Evolutionary conservation across 2,797 vertebrate species (phyloP).

Genomic region (Meda fulgida): DNA sequence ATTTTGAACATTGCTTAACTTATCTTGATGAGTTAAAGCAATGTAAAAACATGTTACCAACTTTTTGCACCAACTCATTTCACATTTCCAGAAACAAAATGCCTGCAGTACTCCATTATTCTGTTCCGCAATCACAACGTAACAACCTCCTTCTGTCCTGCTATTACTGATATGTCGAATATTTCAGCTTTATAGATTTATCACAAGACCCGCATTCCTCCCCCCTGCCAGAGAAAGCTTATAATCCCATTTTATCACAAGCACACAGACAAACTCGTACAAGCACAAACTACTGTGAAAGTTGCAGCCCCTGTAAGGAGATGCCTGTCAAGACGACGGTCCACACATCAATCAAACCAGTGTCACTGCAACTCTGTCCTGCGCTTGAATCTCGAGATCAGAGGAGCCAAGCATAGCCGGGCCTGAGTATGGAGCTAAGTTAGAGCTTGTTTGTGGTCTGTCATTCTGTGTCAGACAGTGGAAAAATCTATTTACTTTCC

Average conservation of each 20-base stretch:
- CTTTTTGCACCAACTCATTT: not conserved
- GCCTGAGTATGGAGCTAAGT: not conserved
- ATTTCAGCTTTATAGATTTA: constrained; percentile 32
- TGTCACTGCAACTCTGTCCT: constrained; percentile 31
- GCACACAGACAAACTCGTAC: constrained; percentile 23
- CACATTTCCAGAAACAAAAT: not conserved
- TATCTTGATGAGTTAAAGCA: too few species aligned
- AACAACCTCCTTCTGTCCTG: not conserved
- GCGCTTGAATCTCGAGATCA: constrained; percentile 44
- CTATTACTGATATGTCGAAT: constrained; percentile 37
- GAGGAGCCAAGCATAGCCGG: constrained; percentile 1
- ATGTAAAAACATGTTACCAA: too few species aligned
- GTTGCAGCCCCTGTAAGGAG: constrained; percentile 6
- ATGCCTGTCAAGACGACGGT: constrained; percentile 50
- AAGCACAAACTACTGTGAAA: constrained; percentile 16
- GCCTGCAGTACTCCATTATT: too few species aligned
- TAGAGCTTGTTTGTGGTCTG: constrained; percentile 41
- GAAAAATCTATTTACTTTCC: constrained; percentile 50
- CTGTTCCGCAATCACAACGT: not conserved
- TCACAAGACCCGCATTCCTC: constrained; percentile 15
- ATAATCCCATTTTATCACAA: constrained; percentile 56
- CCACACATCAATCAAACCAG: constrained; percentile 53
- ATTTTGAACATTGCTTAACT: too few species aligned
- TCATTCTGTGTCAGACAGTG: constrained; percentile 52
- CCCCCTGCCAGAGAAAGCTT: constrained; percentile 12